Percentiles rank a stretch among this genome's conserved stretches.
Conservation (phyloP, 2,113 vertebrate genomes). For the Pogonocichla stellata region DNA sequence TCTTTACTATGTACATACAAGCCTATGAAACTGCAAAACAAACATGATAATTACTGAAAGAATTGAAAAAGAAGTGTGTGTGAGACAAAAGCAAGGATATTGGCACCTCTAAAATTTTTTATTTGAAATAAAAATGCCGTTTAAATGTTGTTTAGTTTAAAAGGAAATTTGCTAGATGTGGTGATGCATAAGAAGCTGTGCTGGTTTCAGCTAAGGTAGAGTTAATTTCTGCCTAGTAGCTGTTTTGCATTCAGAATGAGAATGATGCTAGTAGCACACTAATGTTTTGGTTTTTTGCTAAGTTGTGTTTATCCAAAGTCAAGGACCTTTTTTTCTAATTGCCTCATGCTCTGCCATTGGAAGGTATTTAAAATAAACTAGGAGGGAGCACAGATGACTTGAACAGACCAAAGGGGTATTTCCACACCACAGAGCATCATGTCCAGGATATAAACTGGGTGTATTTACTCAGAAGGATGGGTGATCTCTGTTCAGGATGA, state of each 20-base stretch:
- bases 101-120: not conserved
- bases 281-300: not conserved
- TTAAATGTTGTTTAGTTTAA: not conserved
- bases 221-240: not conserved
- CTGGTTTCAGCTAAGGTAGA: not conserved
- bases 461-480: rapidly evolving
- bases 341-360: not conserved
- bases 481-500: not conserved
- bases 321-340: not conserved
- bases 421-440: not conserved
- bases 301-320: not conserved
- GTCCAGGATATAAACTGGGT: not conserved
- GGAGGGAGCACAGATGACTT: not conserved
- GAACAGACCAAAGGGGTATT: rapidly evolving
- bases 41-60: not conserved
- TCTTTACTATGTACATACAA: not conserved
- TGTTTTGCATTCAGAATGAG: not conserved
- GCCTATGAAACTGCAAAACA: not conserved
- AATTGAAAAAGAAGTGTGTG: not conserved
- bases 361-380: not conserved
- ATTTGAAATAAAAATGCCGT: not conserved
- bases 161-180: not conserved
- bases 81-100: not conserved
- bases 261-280: not conserved
- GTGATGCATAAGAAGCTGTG: not conserved